Evolutionary conservation across 2,113 vertebrate species (phyloP), one percentile per base, ranked within the genome.

Genomic region (Amia ocellicauda): DNA sequence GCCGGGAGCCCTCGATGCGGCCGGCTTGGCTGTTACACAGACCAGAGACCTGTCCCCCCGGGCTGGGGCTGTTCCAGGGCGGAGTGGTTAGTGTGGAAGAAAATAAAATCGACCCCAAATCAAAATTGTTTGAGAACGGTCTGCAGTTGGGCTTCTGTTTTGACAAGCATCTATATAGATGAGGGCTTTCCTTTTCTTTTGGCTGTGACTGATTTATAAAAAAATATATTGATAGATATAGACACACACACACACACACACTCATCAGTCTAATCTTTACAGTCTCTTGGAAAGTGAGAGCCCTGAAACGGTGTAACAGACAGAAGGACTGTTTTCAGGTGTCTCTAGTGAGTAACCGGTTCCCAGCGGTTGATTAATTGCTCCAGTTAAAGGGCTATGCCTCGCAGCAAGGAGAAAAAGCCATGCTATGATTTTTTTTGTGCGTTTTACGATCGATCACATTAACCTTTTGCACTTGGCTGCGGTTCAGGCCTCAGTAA

Each of bases 111-210:
- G n/a, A 11, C 45, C 31, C 11, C 31, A 36, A 36, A 36, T 36
- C 31, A 36, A 7, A 7, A 36, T 36, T 50, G 8, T 56, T 56
- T 27, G 16, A 16, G 40, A 41, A 20, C 17, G 7, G 17, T 50
- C 11, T 50, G 49, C n/a, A 10, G 1, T 47, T 24, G n/a, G 17
- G 56, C 55, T 66, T 47, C 22, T 52, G 28, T 27, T 26, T 41
- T 16, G 43, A 53, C 54, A 28, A 64, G 13, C 45, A 41, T 61
- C 50, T 68, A 7, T 36, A 36, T 65, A 58, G 71, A 69, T 77
- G 63, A 64, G 64, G 66, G 69, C 55, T 8, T 68, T 68, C 22
- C 22, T 55, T 47, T 45, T 17, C 17, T 17, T 50, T 50, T 50
- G 47, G 17, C 47, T 50, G 9, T n/a, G n/a, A n/a, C n/a, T n/a